Conservation (phyloP, 2,797 vertebrate species). For the Petrocephalus sullivani region DNA sequence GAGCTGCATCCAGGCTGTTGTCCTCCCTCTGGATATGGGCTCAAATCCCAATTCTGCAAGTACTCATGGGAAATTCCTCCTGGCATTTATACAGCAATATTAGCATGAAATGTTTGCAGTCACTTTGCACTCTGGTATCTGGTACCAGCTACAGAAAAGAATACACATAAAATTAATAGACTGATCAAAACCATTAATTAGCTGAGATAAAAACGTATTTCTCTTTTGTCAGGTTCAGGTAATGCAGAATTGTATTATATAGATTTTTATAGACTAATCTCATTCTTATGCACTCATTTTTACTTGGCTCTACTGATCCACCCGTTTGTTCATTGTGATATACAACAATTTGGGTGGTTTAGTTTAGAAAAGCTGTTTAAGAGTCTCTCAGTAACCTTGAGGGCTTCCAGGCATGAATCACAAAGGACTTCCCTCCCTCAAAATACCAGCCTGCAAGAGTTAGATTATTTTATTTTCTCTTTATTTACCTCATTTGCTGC, state of each 20-base stretch:
- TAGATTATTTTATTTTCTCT: background rate
- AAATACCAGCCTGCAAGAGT: background rate
- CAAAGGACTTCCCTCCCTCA: background rate
- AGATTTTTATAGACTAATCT: background rate
- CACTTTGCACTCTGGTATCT: background rate
- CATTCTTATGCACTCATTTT: background rate
- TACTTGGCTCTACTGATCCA: background rate
- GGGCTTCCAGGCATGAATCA: background rate
- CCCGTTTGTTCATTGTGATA: background rate
- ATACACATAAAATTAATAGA: background rate
- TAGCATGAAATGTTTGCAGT: background rate
- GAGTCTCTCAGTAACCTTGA: background rate
- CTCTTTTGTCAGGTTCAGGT: background rate
- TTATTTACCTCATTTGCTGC: background rate
- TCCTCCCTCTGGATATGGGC: background rate
- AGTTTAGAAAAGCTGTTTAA: background rate
- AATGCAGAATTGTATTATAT: background rate
- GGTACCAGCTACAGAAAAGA: background rate
- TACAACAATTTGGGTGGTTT: background rate
- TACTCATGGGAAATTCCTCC: background rate
- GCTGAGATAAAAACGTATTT: background rate
- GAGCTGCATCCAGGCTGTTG: background rate
- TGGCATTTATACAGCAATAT: background rate
- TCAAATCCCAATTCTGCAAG: background rate
- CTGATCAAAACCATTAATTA: background rate